Evolutionary conservation across 2,888 invertebrate species (phyloP), one percentile per base, ranked within the genome.

Genomic region (Archaeoteleia sp.): DNA sequence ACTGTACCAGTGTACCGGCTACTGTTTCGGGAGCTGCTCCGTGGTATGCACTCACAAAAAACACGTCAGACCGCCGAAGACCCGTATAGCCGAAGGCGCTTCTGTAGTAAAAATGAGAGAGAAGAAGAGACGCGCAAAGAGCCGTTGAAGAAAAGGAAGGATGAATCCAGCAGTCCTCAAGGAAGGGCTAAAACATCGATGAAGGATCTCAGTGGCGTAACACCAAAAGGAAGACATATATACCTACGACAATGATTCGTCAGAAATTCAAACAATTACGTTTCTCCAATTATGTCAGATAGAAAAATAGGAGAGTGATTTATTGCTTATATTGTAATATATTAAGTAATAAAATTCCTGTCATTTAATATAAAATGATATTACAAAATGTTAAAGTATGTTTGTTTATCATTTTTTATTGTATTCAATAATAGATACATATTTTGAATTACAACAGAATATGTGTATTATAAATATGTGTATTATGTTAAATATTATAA

Each of bases 1-100:
- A 83, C 83, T 84, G 83, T 83, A 84, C 82, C 78, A 74, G 75
- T 71, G 74, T 76, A 82, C 79, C 76, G 78, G 85, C 85, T 85
- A 85, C 85, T 85, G 85, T 85, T 85, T 85, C 85, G 84, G 85
- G 84, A 85, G 85, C 85, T 78, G 78, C 79, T 79, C 67, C 77
- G 79, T 82, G 85, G 85, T 84, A 85, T 85, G 85, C 85, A 83
- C 80, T 75, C 77, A 79, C 83, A 85, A 85, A 85, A 85, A 85
- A 84, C 84, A 84, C 84, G 85, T 83, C 82, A 79, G 81, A 83
- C 84, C 80, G 82, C 83, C 79, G 81, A 79, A 79, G 82, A 80
- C 78, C 78, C 79, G 74, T 76, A 67, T 71, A 70, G 68, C 67
- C 62, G 54, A 58, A 66, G 69, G 67, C 66, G 62, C 58, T 68